phyloP scores from a whole-genome alignment of 1,140 invertebrate species.

The Lordiphosa mommai region DNA sequence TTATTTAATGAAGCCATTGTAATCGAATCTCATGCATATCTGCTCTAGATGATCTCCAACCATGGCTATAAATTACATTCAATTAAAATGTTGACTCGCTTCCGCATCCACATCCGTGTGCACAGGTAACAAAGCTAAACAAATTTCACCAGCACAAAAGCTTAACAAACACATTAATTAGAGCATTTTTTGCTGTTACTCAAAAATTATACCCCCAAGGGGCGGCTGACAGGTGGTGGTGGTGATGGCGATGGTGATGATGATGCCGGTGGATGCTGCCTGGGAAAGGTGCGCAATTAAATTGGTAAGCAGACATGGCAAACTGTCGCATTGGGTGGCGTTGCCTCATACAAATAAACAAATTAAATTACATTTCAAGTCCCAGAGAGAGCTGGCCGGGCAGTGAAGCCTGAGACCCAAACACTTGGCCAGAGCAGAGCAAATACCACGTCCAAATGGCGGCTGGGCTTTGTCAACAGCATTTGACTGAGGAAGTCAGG shows the following conservation, averaged over 20 bases:
- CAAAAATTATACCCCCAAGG: conserved; percentile 9
- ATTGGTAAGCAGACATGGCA: not conserved
- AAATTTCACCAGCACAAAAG: conserved; percentile 53
- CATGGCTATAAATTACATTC: conserved; percentile 51
- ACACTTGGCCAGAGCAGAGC: conserved; percentile 19
- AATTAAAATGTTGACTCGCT: conserved; percentile 62
- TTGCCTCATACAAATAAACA: conserved; percentile 61
- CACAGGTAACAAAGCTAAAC: conserved; percentile 41
- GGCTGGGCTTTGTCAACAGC: conserved; percentile 41
- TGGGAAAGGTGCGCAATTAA: not conserved
- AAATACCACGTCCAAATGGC: not conserved
- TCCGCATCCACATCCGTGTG: conserved; percentile 18
- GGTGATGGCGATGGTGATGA: conserved; percentile 27
- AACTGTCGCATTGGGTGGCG: conserved; percentile 1
- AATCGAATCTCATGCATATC: conserved; percentile 27
- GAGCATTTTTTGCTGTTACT: conserved; percentile 31
- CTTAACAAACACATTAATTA: conserved; percentile 74
- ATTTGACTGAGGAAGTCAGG: conserved; percentile 49
- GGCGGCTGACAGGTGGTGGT: conserved; percentile 5
- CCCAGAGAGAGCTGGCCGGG: conserved; percentile 23
- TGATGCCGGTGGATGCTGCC: conserved; percentile 16
- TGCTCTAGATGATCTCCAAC: not conserved
- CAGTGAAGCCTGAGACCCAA: conserved; percentile 45
- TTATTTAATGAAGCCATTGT: conserved; percentile 38
- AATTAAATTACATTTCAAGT: conserved; percentile 75